Conservation (phyloP, 1,140 invertebrate genomes). For the Patella vulgata region DNA sequence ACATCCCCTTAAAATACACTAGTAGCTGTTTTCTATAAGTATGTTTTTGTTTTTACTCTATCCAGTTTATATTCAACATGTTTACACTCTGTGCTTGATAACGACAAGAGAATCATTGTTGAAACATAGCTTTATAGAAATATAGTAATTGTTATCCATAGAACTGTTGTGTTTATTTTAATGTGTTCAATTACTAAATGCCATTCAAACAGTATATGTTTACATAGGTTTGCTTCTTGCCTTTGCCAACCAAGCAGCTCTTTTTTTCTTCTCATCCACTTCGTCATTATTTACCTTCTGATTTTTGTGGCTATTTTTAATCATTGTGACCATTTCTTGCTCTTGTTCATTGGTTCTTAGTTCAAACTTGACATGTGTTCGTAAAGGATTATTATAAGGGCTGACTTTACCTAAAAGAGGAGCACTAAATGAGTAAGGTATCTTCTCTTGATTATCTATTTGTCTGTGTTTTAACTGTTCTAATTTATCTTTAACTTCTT, state of each 20-base stretch:
- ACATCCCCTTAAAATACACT: too few relatives aligned
- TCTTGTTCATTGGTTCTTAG: constrained; percentile 58
- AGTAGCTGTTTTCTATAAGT: too few relatives aligned
- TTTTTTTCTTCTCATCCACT: constrained; percentile 46
- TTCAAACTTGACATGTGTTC: constrained; percentile 58
- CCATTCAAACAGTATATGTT: too few relatives aligned
- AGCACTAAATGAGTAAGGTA: constrained; percentile 38
- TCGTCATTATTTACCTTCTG: constrained; percentile 39
- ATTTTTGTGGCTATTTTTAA: constrained; percentile 38
- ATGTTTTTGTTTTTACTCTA: too few relatives aligned
- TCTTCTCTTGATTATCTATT: constrained; percentile 21
- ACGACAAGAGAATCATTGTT: too few relatives aligned
- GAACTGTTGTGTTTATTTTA: too few relatives aligned
- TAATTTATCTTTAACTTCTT: constrained; percentile 54
- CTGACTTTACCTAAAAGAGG: constrained; percentile 51
- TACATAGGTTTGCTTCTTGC: constrained; percentile 40
- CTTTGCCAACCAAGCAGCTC: constrained; percentile 53
- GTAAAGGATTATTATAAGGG: constrained; percentile 56
- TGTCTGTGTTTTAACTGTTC: constrained; percentile 39
- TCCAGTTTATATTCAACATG: too few relatives aligned
- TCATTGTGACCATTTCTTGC: constrained; percentile 46
- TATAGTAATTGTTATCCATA: too few relatives aligned
- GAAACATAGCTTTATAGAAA: too few relatives aligned
- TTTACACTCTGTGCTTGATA: too few relatives aligned
- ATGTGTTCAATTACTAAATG: too few relatives aligned